Conservation (phyloP, 2,888 invertebrate species). For the Aspidapion aeneum region DNA sequence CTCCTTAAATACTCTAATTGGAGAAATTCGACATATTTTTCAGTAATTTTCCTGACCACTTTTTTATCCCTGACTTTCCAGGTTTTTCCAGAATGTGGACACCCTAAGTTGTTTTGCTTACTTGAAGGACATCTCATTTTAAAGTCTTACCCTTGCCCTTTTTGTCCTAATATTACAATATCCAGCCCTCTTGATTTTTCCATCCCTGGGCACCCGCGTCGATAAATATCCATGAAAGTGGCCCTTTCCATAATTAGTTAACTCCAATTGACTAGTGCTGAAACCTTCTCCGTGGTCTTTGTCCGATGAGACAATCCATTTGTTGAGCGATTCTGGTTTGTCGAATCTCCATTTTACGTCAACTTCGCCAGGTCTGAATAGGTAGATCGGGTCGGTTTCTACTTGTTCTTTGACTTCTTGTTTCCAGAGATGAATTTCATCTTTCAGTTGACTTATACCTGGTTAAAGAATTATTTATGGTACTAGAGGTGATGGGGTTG, state of each 20-base stretch:
- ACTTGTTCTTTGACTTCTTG: conserved; percentile 63
- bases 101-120: too few relatives aligned
- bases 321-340: conserved; percentile 57
- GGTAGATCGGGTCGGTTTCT: conserved; percentile 52
- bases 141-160: conserved; percentile 61
- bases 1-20: too few relatives aligned
- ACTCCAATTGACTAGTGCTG: conserved; percentile 63
- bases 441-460: conserved; percentile 49
- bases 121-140: too few relatives aligned
- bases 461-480: too few relatives aligned
- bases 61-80: too few relatives aligned
- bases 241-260: conserved; percentile 66
- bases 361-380: conserved; percentile 60
- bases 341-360: conserved; percentile 72
- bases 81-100: too few relatives aligned
- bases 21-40: too few relatives aligned
- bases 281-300: conserved; percentile 78
- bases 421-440: conserved; percentile 62
- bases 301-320: conserved; percentile 74
- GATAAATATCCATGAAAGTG: conserved; percentile 70
- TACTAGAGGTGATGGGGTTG: too few relatives aligned
- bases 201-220: conserved; percentile 75
- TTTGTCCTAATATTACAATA: conserved; percentile 77
- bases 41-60: too few relatives aligned
- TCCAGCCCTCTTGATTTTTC: conserved; percentile 70